Percentiles rank a stretch among this genome's conserved stretches.
These are phyloP conservation scores for Sarotherodon lohbergeri DNA, from an alignment of 2,113 vertebrate species.

Conservation along the genomic window DNA sequence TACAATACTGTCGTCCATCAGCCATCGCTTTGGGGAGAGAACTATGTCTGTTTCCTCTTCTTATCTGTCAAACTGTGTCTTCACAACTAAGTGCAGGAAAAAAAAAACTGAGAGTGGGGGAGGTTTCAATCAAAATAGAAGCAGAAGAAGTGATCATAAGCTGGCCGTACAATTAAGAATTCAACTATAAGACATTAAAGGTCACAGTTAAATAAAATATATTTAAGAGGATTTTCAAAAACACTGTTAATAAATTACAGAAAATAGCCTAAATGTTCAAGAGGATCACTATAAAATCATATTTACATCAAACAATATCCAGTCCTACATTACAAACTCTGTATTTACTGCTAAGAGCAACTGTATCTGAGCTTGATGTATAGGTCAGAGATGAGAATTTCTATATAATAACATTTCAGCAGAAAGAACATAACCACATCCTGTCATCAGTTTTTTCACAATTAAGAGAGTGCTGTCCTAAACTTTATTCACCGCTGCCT, in stretches of 20 bases:
- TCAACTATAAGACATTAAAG: not conserved
- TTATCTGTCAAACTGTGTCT: not conserved
- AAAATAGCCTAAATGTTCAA: not conserved
- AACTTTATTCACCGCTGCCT: not conserved
- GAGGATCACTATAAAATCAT: not conserved
- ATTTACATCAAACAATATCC: not conserved
- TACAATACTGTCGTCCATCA: not conserved
- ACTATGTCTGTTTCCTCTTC: constrained; percentile 29
- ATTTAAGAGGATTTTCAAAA: too few relatives aligned
- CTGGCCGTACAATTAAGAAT: not conserved
- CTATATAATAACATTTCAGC: not conserved
- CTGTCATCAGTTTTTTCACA: not conserved
- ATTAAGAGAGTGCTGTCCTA: not conserved
- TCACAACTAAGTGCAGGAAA: not conserved
- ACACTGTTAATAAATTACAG: too few relatives aligned
- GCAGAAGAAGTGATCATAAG: not conserved
- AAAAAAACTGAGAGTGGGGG: not conserved
- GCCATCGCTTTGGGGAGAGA: not conserved
- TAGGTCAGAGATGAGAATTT: not conserved
- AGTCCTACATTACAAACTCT: not conserved
- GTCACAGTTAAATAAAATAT: not conserved
- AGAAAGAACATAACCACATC: not conserved
- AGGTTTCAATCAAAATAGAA: not conserved
- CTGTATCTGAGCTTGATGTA: not conserved
- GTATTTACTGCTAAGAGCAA: not conserved